These are phyloP conservation scores for Drosophila koepferae DNA, from an alignment of 2,888 invertebrate species.

Conservation along the genomic window DNA sequence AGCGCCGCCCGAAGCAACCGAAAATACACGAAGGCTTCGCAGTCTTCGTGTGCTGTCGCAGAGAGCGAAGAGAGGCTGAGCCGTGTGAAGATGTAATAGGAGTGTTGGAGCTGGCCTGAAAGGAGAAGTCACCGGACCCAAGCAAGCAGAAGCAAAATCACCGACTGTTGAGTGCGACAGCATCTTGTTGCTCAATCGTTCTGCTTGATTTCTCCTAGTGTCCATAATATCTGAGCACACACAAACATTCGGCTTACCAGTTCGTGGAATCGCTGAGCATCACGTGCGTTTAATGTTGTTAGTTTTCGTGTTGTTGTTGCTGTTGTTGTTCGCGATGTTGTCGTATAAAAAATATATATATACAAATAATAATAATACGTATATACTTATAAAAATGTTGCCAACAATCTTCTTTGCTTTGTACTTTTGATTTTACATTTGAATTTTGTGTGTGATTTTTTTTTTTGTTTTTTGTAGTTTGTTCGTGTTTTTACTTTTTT, in stretches of 20 bases:
- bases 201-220: constrained; percentile 34
- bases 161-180: constrained; percentile 20
- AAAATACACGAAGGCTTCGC: constrained; percentile 51
- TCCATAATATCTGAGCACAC: constrained; percentile 13
- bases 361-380: constrained; percentile 76
- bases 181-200: constrained; percentile 15
- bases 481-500: constrained; percentile 20
- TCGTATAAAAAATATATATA: constrained; percentile 76
- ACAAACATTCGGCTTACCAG: constrained; percentile 51
- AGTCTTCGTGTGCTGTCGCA: constrained; percentile 55
- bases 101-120: constrained; percentile 35
- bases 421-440: constrained; percentile 77
- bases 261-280: constrained; percentile 55
- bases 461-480: constrained; percentile 32
- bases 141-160: constrained; percentile 3
- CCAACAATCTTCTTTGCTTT: constrained; percentile 78
- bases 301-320: constrained; percentile 44
- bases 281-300: constrained; percentile 46
- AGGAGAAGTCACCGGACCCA: constrained; percentile 46
- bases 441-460: constrained; percentile 65
- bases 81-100: constrained; percentile 13
- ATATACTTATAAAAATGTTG: constrained; percentile 75
- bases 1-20: constrained; percentile 64
- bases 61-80: constrained; percentile 33
- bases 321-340: constrained; percentile 56